Base-by-base conservation (phyloP, 2,888 invertebrate species). In the Uropetala carovei region DNA sequence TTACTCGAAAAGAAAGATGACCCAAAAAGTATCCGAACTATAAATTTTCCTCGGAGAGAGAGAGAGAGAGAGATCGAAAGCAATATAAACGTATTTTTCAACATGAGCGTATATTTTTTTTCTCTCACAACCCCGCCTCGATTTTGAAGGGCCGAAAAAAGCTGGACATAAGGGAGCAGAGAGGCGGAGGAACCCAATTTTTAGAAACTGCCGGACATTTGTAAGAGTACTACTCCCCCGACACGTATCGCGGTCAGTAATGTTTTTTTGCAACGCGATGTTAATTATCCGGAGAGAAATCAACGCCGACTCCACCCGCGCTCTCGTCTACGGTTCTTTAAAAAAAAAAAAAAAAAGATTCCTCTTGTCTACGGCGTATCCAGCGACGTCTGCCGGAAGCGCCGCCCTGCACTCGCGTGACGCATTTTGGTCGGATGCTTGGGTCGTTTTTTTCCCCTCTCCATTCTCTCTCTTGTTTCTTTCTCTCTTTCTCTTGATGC, bases 401-500 rank as follows among this genome's bases (percentile, higher is more conserved):
- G 43, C 43, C 43, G 43, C 75, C 13, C 75, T 27, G 75, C n/a
- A 75, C n/a, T 75, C 75, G 22, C 75, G 27, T 75, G 75, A 75
- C 75, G 75, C 75, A 75, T 75, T n/a, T 10, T 22, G 22, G 75
- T 75, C 22, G 75, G 75, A 75, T 75, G 75, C 75, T 75, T 22
- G 22, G 27, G 75, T 43, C 27, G 75, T 9, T 75, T n/a, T 75
- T 75, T 75, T 27, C 18, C n/a, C n/a, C n/a, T 68, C 68, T 68
- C 68, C 68, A n/a, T n/a, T 68, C 43, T 68, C 68, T 68, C 68
- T 22, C 22, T n/a, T 18, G 18, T 22, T 68, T 68, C 68, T 75
- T 75, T 75, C 75, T 27, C 22, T 75, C 22, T 75, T 22, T 22
- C 22, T 75, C 75, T 75, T 27, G 13, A 75, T 75, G 75, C 27